Evolutionary conservation across 2,888 invertebrate genomes (phyloP), one percentile per base, ranked within the genome.

Genomic region (Chirona hameri): DNA sequence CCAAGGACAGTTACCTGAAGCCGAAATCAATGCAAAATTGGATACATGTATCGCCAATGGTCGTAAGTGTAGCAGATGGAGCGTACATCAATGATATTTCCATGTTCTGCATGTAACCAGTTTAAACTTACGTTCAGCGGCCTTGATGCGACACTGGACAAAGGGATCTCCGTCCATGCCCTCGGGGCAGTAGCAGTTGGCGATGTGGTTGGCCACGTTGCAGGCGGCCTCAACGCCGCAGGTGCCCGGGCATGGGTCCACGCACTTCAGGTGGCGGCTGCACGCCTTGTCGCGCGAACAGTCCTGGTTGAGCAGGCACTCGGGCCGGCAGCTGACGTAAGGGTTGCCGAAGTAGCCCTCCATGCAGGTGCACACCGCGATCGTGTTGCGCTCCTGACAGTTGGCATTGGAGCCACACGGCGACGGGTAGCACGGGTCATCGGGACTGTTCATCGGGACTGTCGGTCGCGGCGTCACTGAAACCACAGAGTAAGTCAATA

Each of bases 141-240:
- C 52, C 52, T 65, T 72, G 4, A 27, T 27, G 7, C 31, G 57
- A 87, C 95, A 95, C 52, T 94, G 94, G 82, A 94, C 91, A 87
- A 95, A 95, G 12, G 96, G 95, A 87, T 96, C 95, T 39, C 96
- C 96, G 88, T 92, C 92, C 87, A 91, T 94, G 55, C 94, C 95
- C 76, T 90, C 88, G 79, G 92, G 89, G 87, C 96, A 96, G 85
- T 93, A 91, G 94, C 94, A 88, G 92, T 84, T 83, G n/a, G 87
- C 87, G 69, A 85, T 82, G 84, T 87, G 86, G 46, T 86, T 85
- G 60, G 85, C 85, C 18, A 86, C 86, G 79, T 85, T 84, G 84
- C 87, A 87, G 55, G 86, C 84, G 65, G 87, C 86, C 84, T 87
- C 83, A 65, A 79, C 82, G 82, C 85, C 84, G 76, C 85, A 85